phyloP scores from a whole-genome alignment of 2,888 invertebrate genomes.

The Polia nebulosa region DNA sequence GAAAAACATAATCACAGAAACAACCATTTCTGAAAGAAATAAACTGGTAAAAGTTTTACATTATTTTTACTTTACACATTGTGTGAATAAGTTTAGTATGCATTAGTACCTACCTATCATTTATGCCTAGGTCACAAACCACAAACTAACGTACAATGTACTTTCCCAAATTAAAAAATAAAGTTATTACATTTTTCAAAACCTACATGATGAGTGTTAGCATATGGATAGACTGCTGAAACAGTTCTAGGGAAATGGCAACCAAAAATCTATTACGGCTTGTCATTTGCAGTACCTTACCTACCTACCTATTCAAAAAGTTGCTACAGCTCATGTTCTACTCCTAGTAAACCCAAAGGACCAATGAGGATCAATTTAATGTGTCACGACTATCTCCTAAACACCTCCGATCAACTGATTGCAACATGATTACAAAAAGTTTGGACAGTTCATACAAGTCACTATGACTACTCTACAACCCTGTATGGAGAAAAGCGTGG shows the following conservation, averaged over 20 bases:
- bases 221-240: not conserved
- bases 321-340: no score
- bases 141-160: constrained; percentile 2
- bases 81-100: not conserved
- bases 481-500: constrained; percentile 33
- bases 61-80: not conserved
- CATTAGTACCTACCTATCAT: not conserved
- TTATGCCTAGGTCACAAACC: not conserved
- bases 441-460: not conserved
- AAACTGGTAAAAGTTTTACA: not conserved
- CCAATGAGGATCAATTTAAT: not conserved
- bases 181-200: not conserved
- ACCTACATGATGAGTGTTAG: not conserved
- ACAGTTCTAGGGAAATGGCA: not conserved
- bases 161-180: not conserved
- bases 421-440: constrained; percentile 24
- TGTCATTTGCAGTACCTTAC: no score
- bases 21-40: no score
- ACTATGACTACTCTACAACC: constrained; percentile 10
- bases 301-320: no score
- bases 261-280: not conserved
- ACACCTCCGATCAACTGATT: constrained; percentile 8
- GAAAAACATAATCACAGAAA: no score
- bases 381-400: not conserved
- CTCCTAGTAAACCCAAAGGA: not conserved